Conservation (phyloP, 2,113 vertebrate species). For the Cochlearius cochlearius region DNA sequence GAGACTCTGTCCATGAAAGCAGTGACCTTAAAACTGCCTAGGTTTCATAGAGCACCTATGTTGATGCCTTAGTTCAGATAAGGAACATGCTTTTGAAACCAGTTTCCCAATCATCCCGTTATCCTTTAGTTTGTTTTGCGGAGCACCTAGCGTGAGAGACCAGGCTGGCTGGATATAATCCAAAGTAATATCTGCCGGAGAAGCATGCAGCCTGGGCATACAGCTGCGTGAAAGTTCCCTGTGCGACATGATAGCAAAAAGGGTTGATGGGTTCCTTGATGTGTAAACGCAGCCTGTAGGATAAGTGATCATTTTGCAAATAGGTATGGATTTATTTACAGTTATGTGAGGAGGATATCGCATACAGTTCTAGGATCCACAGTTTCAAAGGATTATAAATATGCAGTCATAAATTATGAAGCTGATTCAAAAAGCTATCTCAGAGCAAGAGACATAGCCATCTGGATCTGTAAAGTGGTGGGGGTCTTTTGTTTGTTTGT, state of each 20-base stretch:
- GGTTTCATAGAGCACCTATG: not conserved
- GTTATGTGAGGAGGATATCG: not conserved
- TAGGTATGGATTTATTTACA: not conserved
- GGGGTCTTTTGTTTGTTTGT: fast-evolving
- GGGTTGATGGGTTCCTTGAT: not conserved
- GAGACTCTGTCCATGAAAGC: not conserved
- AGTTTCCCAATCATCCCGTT: not conserved
- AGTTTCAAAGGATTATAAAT: not conserved
- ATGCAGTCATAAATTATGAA: not conserved
- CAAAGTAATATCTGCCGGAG: not conserved
- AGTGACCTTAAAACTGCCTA: not conserved
- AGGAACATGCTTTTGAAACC: not conserved
- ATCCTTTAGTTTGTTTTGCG: not conserved
- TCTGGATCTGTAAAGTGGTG: not conserved
- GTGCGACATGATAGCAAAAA: not conserved
- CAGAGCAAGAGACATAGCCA: not conserved
- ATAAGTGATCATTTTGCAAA: not conserved
- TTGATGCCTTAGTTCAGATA: not conserved
- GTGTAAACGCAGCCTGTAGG: not conserved
- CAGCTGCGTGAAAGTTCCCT: not conserved
- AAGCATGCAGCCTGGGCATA: not conserved
- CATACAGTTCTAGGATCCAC: not conserved
- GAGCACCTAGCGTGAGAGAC: not conserved
- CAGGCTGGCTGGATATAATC: not conserved
- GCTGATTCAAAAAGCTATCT: not conserved